Base-by-base conservation (phyloP, 2,888 invertebrate genomes). In the Plagiodera versicolora region DNA sequence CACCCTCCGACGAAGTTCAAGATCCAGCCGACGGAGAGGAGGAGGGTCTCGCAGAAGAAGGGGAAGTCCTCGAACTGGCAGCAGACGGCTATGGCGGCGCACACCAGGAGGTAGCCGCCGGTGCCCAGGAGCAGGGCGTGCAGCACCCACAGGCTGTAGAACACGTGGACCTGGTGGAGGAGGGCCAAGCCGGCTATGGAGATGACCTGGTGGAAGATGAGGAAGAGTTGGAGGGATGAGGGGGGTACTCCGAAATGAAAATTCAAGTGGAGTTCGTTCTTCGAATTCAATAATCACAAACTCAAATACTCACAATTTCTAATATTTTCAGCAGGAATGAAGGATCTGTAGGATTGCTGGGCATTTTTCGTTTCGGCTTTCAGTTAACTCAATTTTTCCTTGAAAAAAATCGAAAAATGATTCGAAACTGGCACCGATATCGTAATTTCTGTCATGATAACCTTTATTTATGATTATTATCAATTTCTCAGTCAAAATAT, bases 61-160 rank as follows among this genome's bases (percentile, higher is more conserved):
- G 56, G 49, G 4, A 56, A 30, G 9, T 55, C 54, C 8, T 54
- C 54, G 18, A 39, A 30, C 10, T 49, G 5, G n/a, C 39, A 44
- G 3, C 30, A 16, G 14, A 49, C 14, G 10, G 54, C 18, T 8
- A 59, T 16, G 11, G 49, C 45, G 10, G 35, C 17, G 17, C 19
- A 54, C n/a, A 59, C 35, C 0, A 59, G 24, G 24, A 59, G 20
- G 49, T 46, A 59, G 18, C 59, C 59, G 24, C 59, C 54, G 2
- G 39, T 16, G 48, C 58, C 53, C 4, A 58, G 18, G 1, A 52
- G 24, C 8, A 58, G 14, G 53, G 32, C 45, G n/a, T 46, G 53
- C n/a, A 54, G 18, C 17, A 49, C 39, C 48, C 59, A 48, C 18
- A 20, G 14, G 18, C 39, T 39, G 39, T 39, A 39, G 39, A 14